Conservation (phyloP, 2,797 vertebrate species). For the Sebastes vulpes region DNA sequence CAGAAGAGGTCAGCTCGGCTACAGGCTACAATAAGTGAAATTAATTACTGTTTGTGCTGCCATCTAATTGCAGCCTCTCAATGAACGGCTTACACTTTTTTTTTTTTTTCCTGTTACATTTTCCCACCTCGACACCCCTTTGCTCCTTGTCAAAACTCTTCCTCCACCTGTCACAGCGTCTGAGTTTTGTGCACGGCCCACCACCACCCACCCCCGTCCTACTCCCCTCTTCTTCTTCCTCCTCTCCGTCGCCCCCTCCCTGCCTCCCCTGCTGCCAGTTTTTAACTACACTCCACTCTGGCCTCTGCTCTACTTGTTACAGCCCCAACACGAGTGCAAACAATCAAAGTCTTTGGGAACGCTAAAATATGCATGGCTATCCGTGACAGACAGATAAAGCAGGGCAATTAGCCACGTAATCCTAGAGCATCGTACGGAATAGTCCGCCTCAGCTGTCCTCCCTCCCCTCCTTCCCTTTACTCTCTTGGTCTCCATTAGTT, state of each 20-base stretch:
- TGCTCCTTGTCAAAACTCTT: constrained; percentile 81
- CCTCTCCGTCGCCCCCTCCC: constrained; percentile 57
- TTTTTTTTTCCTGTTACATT: constrained; percentile 9
- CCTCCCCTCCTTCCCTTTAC: constrained; percentile 78
- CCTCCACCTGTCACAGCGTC: constrained; percentile 79
- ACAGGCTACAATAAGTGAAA: constrained; percentile 65
- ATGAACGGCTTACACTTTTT: constrained; percentile 20
- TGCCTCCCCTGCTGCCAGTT: constrained; percentile 86
- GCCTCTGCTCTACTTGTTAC: constrained; percentile 95
- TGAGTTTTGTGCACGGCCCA: constrained; percentile 29
- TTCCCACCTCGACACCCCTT: constrained; percentile 61
- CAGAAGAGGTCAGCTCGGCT: constrained; percentile 50
- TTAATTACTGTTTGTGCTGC: constrained; percentile 71
- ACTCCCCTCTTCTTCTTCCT: constrained; percentile 17
- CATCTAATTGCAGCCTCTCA: constrained; percentile 58
- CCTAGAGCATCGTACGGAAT: constrained; percentile 90
- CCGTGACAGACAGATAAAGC: constrained; percentile 98
- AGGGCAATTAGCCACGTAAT: constrained; percentile 99
- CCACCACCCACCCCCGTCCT: constrained; percentile 10
- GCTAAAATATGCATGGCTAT: constrained; percentile 99
- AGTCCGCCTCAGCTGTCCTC: constrained; percentile 87
- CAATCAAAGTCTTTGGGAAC: constrained; percentile 98
- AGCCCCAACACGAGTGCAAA: constrained; percentile 94
- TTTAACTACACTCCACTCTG: constrained; percentile 97
- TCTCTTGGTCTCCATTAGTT: constrained; percentile 99